Conservation (phyloP, 2,113 vertebrate species). For the Scytalopus superciliaris region DNA sequence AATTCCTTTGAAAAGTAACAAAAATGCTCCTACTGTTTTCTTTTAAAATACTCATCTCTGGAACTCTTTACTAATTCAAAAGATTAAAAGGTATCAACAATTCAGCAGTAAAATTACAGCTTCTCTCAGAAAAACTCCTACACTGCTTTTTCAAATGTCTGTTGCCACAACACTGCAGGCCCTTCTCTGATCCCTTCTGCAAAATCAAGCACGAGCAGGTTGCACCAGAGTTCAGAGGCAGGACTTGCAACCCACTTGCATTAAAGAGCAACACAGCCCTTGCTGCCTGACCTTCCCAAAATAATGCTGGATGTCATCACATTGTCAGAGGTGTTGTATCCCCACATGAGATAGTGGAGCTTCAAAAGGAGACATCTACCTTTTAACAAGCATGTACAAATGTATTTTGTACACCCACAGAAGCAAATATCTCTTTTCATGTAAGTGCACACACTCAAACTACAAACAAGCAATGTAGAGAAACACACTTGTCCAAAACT, state of each 20-base stretch:
- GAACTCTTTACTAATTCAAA: background rate
- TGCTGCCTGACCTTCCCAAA: background rate
- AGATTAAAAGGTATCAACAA: background rate
- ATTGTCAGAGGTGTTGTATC: background rate
- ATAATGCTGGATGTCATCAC: background rate
- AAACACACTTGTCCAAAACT: background rate
- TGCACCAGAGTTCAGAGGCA: background rate
- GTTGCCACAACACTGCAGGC: background rate
- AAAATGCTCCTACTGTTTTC: background rate
- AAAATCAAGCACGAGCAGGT: background rate
- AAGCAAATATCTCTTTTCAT: background rate
- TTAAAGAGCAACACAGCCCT: background rate
- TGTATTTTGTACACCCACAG: background rate
- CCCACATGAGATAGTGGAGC: background rate
- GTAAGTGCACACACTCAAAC: background rate
- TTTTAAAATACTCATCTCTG: background rate
- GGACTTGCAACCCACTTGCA: background rate
- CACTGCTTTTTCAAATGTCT: background rate
- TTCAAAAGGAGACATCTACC: background rate
- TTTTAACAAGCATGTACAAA: background rate
- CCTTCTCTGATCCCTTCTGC: background rate
- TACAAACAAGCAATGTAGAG: background rate
- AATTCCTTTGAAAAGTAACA: background rate
- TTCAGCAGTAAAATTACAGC: background rate
- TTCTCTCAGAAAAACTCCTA: background rate